Base-by-base conservation (phyloP, 2,113 vertebrate genomes). In the Eclectus roratus region DNA sequence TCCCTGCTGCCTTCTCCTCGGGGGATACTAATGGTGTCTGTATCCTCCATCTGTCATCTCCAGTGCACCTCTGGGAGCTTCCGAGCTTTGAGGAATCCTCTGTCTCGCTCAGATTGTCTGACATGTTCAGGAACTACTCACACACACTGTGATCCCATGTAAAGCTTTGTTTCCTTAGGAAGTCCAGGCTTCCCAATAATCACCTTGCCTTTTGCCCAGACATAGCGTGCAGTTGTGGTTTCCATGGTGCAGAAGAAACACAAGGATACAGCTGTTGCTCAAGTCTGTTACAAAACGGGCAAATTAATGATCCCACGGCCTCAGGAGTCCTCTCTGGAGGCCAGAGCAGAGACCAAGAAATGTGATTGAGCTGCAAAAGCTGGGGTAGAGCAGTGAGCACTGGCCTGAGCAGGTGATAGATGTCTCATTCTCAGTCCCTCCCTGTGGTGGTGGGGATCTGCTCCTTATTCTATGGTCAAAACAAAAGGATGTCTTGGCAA, bases 1-100 rank as follows among this genome's bases (percentile, higher is more conserved):
- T 86, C 50, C 1, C 77, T 9, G 17, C 87, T 87, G 88, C 71
- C 85, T 90, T 85, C 14, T 85, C 85, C 88, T 73, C 0, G 0
- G 81, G 81, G 93, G 44, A 82, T 72, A 13, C 33, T 79, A 23
- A 64, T 65, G 71, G 85, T 79, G 88, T 80, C 88, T 84, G 43
- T 55, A 7, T 82, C 78, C 70, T 94, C 78, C 81, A 64, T 80
- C 88, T 89, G 93, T 88, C 90, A 79, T 52, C 78, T 72, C 63
- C 89, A 76, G 74, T 4, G 60, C 85, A 72, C 91, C 79, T 85
- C 92, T 56, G 63, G 81, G 81, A 93, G 39, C 81, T 79, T 64
- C 72, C 27, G 81, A 76, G 92, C 73, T 64, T 71, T 56, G 74
- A 88, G 85, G 82, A 39, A 61, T 76, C 66, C 74, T 89, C 66